Conservation (phyloP, 1,140 invertebrate species). For the Leptinotarsa lineolata region DNA sequence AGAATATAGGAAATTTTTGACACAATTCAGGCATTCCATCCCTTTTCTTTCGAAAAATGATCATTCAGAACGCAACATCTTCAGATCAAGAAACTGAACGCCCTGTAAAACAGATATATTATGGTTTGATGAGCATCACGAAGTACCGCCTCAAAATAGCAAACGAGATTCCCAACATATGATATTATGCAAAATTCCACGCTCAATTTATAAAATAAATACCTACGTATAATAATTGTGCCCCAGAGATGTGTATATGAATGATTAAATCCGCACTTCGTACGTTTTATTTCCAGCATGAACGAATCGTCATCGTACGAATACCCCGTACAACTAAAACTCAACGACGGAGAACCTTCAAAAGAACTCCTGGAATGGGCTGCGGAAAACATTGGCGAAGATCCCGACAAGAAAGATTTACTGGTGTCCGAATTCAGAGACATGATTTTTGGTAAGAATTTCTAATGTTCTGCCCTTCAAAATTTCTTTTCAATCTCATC, state of each 20-base stretch:
- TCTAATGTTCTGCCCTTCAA: slow-evolving; percentile 5
- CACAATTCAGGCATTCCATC: too few species aligned
- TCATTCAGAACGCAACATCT: too few species aligned
- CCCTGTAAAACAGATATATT: too few species aligned
- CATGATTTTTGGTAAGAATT: slow-evolving; percentile 73
- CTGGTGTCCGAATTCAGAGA: slow-evolving; percentile 69
- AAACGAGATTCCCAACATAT: too few species aligned
- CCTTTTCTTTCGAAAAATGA: too few species aligned
- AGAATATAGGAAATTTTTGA: too few species aligned
- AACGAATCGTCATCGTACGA: neutral
- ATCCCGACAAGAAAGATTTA: slow-evolving; percentile 57
- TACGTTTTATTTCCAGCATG: neutral
- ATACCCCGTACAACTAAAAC: slow-evolving; percentile 11
- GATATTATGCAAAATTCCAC: too few species aligned
- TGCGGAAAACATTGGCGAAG: slow-evolving; percentile 57
- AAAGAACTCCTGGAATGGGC: slow-evolving; percentile 49
- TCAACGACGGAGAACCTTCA: slow-evolving; percentile 44
- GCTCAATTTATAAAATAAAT: neutral
- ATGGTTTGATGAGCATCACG: too few species aligned
- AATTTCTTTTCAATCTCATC: too few species aligned
- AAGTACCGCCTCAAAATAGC: too few species aligned
- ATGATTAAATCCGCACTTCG: neutral
- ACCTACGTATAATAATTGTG: too few species aligned
- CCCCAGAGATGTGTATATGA: neutral
- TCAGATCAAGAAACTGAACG: too few species aligned